These are phyloP conservation scores for Orchesella flavescens DNA, from an alignment of 2,888 invertebrate genomes.

Conservation along the genomic window DNA sequence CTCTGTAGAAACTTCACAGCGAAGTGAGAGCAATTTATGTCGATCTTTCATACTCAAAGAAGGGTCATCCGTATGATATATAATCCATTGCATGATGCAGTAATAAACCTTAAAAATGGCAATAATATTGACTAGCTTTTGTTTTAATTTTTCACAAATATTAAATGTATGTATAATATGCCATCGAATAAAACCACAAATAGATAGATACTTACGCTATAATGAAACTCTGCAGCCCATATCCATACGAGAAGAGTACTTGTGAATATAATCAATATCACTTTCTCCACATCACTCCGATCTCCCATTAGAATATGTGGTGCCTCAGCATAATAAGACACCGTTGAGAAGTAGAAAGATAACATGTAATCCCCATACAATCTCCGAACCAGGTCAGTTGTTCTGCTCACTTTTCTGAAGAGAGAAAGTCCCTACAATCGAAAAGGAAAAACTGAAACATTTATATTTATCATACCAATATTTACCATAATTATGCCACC, in stretches of 20 bases:
- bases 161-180: no score
- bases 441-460: not conserved
- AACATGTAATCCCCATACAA: not conserved
- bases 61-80: no score
- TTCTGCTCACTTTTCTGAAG: not conserved
- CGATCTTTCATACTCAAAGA: not conserved
- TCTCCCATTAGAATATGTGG: not conserved
- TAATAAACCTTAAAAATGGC: no score
- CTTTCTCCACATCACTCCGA: not conserved
- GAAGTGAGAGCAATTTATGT: not conserved
- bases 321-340: slow-evolving; percentile 6
- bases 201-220: not conserved
- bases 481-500: no score
- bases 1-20: not conserved
- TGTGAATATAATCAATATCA: not conserved
- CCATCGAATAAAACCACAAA: not conserved
- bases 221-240: slow-evolving; percentile 6
- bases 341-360: not conserved
- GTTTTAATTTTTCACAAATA: not conserved
- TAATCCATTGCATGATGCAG: no score
- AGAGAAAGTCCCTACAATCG: not conserved
- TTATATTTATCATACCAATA: no score
- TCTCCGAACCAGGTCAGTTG: not conserved
- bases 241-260: not conserved
- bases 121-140: not conserved